Percentiles rank a stretch among this genome's conserved stretches.
Evolutionary conservation across 2,797 vertebrate genomes (phyloP).

Genomic region (Megaceryle alcyon): DNA sequence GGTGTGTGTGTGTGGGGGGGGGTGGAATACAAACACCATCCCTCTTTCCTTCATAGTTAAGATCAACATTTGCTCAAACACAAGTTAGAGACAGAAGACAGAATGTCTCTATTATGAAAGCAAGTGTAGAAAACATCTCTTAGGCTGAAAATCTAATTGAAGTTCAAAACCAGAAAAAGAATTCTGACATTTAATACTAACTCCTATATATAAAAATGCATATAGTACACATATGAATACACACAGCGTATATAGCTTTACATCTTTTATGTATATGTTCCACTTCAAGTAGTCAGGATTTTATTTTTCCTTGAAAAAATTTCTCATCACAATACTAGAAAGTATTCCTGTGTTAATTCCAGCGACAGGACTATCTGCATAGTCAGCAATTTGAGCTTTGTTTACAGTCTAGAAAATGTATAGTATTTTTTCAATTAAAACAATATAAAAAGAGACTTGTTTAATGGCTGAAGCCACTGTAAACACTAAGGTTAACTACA

Average conservation of each 20-base stretch:
- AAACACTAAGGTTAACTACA: background rate
- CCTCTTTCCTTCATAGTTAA: background rate
- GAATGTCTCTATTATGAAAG: background rate
- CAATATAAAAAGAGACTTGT: background rate
- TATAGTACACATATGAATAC: background rate
- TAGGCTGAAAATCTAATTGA: background rate
- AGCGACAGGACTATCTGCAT: background rate
- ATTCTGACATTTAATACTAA: background rate
- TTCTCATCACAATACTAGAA: background rate
- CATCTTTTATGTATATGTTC: background rate
- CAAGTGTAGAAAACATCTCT: background rate
- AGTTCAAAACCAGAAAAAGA: background rate
- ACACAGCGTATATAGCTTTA: background rate
- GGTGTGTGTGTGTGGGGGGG: too few species aligned
- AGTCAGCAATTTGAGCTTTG: background rate
- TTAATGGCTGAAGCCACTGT: background rate
- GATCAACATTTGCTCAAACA: background rate
- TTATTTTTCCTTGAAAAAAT: background rate
- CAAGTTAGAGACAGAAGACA: background rate
- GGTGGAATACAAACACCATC: slow-evolving; percentile 5
- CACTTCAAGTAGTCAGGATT: background rate
- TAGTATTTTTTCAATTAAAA: background rate
- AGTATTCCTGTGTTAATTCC: background rate
- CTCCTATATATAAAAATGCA: background rate
- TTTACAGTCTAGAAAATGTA: background rate